Evolutionary conservation across 2,888 invertebrate genomes (phyloP), one percentile per base, ranked within the genome.

Genomic region (Apamea sordens): DNA sequence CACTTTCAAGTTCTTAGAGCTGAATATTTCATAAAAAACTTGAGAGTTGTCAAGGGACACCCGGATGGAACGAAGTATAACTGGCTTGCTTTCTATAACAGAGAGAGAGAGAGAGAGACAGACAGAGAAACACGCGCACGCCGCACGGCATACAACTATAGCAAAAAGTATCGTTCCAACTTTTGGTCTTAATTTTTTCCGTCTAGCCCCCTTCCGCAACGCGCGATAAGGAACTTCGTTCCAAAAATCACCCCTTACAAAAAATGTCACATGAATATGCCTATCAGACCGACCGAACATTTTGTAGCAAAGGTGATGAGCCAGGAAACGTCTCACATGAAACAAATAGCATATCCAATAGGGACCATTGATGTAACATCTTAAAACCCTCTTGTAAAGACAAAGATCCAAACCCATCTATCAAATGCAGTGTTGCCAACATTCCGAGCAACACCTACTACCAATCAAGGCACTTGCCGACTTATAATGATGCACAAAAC

Each of bases 401-500:
- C 32, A 69, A 44, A 61, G 32, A 61, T 18, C 6, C 15, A 15
- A 69, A 61, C 36, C n/a, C 11, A 72, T 72, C 68, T n/a, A 82
- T 77, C 68, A 86, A 77, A 41, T 36, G 8, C 41, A 59, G 36
- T 77, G 63, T 75, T 77, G 41, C n/a, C 61, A 80, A 79, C 82
- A 85, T 83, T 81, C 76, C 63, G 24, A 81, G 56, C 77, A 79
- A 82, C 86, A 87, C 80, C 70, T 76, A 69, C 69, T 63, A 50
- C 69, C 64, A 79, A 77, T 82, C 72, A 77, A 86, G 76, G 63
- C 70, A 80, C 77, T 71, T 56, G 76, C 79, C 71, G 80, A 71
- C 81, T 77, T 80, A 71, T 79, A 89, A 89, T 86, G 85, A 89
- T 72, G 77, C 73, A 79, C 83, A 85, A 80, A 87, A 89, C 87